phyloP scores from a whole-genome alignment of 2,113 vertebrate species.

The Ivindomyrus marchei region DNA sequence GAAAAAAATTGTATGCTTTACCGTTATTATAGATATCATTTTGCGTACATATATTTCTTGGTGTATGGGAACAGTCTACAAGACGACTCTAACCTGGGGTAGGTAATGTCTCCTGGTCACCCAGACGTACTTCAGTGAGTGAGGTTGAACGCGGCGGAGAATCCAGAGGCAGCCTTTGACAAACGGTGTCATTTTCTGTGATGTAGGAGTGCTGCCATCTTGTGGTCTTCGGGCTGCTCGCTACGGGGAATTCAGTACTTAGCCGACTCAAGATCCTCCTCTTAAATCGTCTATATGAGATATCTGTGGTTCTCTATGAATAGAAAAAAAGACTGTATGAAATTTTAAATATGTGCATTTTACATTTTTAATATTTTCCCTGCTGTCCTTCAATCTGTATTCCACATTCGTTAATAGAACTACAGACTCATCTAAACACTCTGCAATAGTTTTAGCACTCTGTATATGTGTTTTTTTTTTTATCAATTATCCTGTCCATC shows the following conservation, averaged over 20 bases:
- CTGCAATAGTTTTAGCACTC: neutral
- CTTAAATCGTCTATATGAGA: slow-evolving; percentile 45
- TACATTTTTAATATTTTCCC: neutral
- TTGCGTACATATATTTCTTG: neutral
- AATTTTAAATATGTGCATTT: neutral
- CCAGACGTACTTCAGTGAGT: neutral
- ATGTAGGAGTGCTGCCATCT: slow-evolving; percentile 47
- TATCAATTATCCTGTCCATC: neutral
- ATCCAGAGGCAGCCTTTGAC: slow-evolving; percentile 48
- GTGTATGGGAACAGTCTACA: neutral
- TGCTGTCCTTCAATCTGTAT: neutral
- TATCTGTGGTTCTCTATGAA: slow-evolving; percentile 22
- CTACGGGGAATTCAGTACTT: slow-evolving; percentile 20
- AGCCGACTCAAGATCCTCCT: slow-evolving; percentile 32
- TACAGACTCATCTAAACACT: neutral
- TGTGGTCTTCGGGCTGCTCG: slow-evolving; percentile 59
- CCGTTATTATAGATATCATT: neutral
- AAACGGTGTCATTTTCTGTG: slow-evolving; percentile 40
- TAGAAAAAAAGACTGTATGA: neutral
- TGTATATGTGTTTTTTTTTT: neutral
- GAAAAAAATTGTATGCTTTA: neutral
- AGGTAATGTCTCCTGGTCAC: neutral
- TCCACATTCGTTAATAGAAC: neutral
- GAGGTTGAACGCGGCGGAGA: slow-evolving; percentile 32
- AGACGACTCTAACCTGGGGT: slow-evolving; percentile 25